Conservation (phyloP, 2,888 invertebrate genomes). For the Drosophila macrospina region DNA sequence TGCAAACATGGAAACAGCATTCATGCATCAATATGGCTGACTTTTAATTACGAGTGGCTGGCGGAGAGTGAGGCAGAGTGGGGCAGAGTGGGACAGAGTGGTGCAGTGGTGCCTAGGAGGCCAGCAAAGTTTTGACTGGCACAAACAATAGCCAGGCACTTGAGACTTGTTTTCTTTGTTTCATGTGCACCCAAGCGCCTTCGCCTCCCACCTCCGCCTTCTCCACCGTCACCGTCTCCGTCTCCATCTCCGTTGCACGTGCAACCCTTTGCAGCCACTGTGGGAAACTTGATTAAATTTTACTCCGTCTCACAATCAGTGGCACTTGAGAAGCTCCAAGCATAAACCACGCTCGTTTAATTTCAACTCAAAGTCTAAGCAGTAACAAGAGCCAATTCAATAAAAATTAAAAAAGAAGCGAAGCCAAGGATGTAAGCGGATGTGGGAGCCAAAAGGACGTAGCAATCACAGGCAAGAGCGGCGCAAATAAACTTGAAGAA, state of each 20-base stretch:
- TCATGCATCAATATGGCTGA: slow-evolving; percentile 39
- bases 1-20: slow-evolving; percentile 43
- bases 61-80: neutral
- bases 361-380: slow-evolving; percentile 81
- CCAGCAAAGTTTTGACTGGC: slow-evolving; percentile 64
- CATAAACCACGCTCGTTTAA: slow-evolving; percentile 81
- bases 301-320: slow-evolving; percentile 63
- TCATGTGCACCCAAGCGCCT: slow-evolving; percentile 18
- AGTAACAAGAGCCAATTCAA: slow-evolving; percentile 78
- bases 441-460: slow-evolving; percentile 46
- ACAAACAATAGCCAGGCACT: slow-evolving; percentile 71
- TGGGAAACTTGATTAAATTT: slow-evolving; percentile 76
- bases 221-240: neutral
- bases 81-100: neutral
- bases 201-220: neutral
- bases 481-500: slow-evolving; percentile 81
- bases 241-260: slow-evolving; percentile 24
- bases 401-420: slow-evolving; percentile 74
- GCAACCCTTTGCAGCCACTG: slow-evolving; percentile 47
- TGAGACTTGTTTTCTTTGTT: slow-evolving; percentile 78
- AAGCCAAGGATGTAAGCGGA: slow-evolving; percentile 28
- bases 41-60: slow-evolving; percentile 42
- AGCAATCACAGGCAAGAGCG: slow-evolving; percentile 71
- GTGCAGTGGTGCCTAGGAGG: too few relatives aligned
- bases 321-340: slow-evolving; percentile 63